Evolutionary conservation across 2,113 vertebrate species (phyloP), one percentile per base, ranked within the genome.

Genomic region (Misgurnus anguillicaudatus): DNA sequence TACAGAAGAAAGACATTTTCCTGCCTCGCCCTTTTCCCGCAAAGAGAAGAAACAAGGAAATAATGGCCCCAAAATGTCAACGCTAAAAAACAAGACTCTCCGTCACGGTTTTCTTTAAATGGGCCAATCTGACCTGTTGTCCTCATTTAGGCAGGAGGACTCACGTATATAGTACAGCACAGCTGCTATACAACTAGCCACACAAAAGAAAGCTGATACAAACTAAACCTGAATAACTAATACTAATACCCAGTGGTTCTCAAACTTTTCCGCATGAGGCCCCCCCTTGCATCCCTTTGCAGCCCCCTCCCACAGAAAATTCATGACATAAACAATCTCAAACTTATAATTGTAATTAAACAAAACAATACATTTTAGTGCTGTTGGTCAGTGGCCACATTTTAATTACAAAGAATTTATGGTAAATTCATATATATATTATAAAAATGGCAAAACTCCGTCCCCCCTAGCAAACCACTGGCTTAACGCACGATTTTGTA

Each of bases 31-130:
- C 81, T 76, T 66, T 78, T 72, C 63, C 74, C 83, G 17, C n/a
- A 31, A 17, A 57, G 65, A 66, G 39, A 47, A 70, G 19, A 75
- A 81, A 62, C 53, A 76, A 81, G 84, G 79, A 78, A 51, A 66
- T 14, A 4, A 74, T 81, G 78, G 78, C 78, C 78, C 74, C 47
- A 61, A 85, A 82, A 82, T 4, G 39, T 82, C 83, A 79, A 45
- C n/a, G n/a, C 62, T 42, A 48, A 63, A 66, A 42, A 13, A 82
- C 16, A 63, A 78, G 45, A 64, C 68, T 21, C 58, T 19, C 58
- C 21, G 24, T 0, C 76, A 68, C 57, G 36, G n/a, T 39, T 38
- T 62, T 72, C 70, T 61, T 77, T 75, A 85, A 80, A 83, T 78
- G 78, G 75, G n/a, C 42, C 48, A 53, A 61, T 41, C 74, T 19